Base-by-base conservation (phyloP, 2,113 vertebrate genomes). In the Paraplagusia blochii region DNA sequence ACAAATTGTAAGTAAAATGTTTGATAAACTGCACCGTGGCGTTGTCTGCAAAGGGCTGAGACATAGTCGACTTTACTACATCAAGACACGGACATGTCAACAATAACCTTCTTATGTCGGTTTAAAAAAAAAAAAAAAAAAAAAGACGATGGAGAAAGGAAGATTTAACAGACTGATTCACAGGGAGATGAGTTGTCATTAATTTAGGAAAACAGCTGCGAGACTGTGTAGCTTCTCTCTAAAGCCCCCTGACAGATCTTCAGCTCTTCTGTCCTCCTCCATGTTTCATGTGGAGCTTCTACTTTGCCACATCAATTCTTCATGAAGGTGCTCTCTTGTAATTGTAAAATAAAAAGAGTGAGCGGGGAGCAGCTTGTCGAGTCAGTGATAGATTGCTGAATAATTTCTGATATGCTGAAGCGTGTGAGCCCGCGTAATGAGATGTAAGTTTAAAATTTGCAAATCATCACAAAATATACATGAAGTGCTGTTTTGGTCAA, bases 1-100 rank as follows among this genome's bases (percentile, higher is more conserved):
- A 29, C 2, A 29, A 29, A 29, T 4, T 6, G 3, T 4, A 29
- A 29, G 22, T 4, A 4, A 29, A 29, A 29, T 29, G 22, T 29
- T 29, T 4, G 6, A 29, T 29, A 29, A 2, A 29, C 22, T 29
- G 22, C 6, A 29, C 22, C 22, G 6, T 6, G 6, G 22, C 40
- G 49, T 47, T 42, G 40, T 48, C 53, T 17, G n/a, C 46, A 51
- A 47, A 63, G 54, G 54, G 39, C 63, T 40, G 51, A 56, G 53
- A 59, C 52, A 72, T 83, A 72, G 83, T 85, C 53, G 69, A 70
- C 72, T 62, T 74, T 75, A 76, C 69, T 82, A 69, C 58, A 76
- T 82, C 76, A 66, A 65, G 58, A 57, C 64, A 46, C 53, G 8
- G 55, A 52, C 7, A 2, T 53, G 15, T 63, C 65, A 52, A 63